Percentiles rank a stretch among this genome's conserved stretches.
phyloP scores from a whole-genome alignment of 37 sponge, comb jelly and placozoan species.

The Eunapius fragilis region DNA sequence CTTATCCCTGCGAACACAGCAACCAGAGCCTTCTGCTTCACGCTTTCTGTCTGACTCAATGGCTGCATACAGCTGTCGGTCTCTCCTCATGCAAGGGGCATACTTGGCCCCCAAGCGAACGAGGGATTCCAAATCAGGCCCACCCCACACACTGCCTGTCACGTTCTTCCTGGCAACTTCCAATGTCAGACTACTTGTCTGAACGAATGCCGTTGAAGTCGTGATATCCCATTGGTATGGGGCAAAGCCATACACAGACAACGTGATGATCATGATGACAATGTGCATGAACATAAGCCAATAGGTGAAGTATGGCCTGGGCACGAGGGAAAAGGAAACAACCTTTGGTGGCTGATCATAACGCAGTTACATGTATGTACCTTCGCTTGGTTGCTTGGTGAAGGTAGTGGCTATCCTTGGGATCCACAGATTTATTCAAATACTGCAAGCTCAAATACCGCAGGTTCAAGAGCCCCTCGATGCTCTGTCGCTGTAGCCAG shows the following conservation, averaged over 20 bases:
- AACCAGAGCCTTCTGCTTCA: slow-evolving; percentile 69
- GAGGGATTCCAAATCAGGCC: slow-evolving; percentile 70
- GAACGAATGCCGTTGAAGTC: slow-evolving; percentile 27
- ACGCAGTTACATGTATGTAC: too few species aligned
- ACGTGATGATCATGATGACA: slow-evolving; percentile 71
- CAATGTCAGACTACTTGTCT: slow-evolving; percentile 35
- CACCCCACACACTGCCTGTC: slow-evolving; percentile 67
- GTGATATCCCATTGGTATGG: slow-evolving; percentile 72
- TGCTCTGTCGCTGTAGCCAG: not conserved
- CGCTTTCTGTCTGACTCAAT: slow-evolving; percentile 55
- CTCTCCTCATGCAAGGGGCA: slow-evolving; percentile 85
- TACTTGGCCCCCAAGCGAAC: slow-evolving; percentile 85
- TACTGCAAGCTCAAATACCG: not conserved
- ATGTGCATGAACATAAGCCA: slow-evolving; percentile 89
- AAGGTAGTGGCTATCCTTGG: not conserved
- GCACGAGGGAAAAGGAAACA: not conserved
- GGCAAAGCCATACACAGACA: slow-evolving; percentile 86
- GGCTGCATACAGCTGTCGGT: slow-evolving; percentile 53
- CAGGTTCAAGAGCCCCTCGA: not conserved
- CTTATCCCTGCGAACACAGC: slow-evolving; percentile 76
- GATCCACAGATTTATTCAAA: not conserved
- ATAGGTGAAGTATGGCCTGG: slow-evolving; percentile 90
- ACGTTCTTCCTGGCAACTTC: slow-evolving; percentile 17
- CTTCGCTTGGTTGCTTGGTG: not conserved
- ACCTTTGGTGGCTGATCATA: too few species aligned